phyloP scores from a whole-genome alignment of 2,113 vertebrate species.

The Chaetodon trifascialis region DNA sequence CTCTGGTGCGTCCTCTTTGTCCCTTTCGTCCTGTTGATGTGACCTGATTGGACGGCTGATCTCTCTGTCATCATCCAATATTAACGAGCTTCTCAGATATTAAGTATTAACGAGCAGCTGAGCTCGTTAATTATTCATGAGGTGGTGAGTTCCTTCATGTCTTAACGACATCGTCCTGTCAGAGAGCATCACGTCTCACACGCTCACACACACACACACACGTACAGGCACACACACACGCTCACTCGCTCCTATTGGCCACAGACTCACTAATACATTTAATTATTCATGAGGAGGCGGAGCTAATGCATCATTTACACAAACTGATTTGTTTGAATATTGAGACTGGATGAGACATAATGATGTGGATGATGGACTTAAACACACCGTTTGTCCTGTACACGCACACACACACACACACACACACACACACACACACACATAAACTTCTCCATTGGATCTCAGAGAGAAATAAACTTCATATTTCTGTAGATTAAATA shows the following conservation, averaged over 20 bases:
- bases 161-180: slow-evolving; percentile 13
- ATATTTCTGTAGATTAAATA: too few species aligned
- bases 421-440: not conserved
- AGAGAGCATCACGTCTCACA: not conserved
- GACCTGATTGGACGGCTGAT: slow-evolving; percentile 23
- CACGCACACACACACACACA: slow-evolving; percentile 11
- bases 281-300: slow-evolving; percentile 13
- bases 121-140: not conserved
- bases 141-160: slow-evolving; percentile 5
- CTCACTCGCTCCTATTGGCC: not conserved
- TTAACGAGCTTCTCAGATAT: not conserved
- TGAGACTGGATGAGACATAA: slow-evolving; percentile 33
- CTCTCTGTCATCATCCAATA: slow-evolving; percentile 8
- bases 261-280: not conserved
- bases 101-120: slow-evolving; percentile 10
- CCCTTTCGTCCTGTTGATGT: not conserved
- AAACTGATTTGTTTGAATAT: slow-evolving; percentile 15
- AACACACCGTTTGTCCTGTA: slow-evolving; percentile 18
- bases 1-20: not conserved
- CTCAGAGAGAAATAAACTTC: too few species aligned
- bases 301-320: slow-evolving; percentile 37
- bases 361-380: slow-evolving; percentile 31
- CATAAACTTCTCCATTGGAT: not conserved
- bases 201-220: not conserved
- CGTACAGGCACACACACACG: slow-evolving; percentile 9